A percentile compares a stretch with the other conserved stretches of the same genome.
Conservation (phyloP, 2,888 invertebrate species). For the Baccha elongata region DNA sequence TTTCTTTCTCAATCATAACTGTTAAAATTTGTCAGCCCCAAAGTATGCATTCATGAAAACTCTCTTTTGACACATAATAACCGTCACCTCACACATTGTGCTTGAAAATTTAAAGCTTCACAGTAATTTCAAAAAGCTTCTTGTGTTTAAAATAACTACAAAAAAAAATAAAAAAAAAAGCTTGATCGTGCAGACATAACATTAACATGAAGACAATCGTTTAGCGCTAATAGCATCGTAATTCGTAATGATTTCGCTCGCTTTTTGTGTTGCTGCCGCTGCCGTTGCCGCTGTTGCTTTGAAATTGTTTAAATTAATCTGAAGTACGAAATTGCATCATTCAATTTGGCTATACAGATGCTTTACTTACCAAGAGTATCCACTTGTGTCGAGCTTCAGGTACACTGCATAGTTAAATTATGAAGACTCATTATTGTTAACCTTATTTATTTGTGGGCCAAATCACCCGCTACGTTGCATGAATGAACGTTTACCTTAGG, state of each 20-base stretch:
- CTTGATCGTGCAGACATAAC: conserved; percentile 13
- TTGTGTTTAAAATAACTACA: background rate
- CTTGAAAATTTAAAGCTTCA: background rate
- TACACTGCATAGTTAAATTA: conserved; percentile 6
- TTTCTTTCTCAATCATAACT: conserved; percentile 3
- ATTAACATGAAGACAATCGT: conserved; percentile 22
- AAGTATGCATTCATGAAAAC: conserved; percentile 9
- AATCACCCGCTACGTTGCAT: conserved; percentile 27
- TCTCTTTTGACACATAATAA: background rate
- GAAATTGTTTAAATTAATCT: conserved; percentile 31
- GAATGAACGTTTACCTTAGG: conserved; percentile 16
- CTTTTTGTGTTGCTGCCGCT: background rate
- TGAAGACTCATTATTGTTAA: conserved; percentile 55
- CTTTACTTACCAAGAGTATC: conserved; percentile 17
- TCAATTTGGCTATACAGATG: conserved; percentile 60
- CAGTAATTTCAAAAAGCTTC: conserved; percentile 11
- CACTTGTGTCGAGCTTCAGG: background rate
- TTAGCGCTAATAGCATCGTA: conserved; percentile 38
- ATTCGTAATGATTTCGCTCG: conserved; percentile 9
- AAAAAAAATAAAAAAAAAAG: background rate
- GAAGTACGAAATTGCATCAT: conserved; percentile 56
- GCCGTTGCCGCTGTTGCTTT: background rate
- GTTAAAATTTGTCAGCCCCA: background rate
- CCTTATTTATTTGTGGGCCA: conserved; percentile 65
- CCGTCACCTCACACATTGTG: background rate